Conservation (phyloP, 2,888 invertebrate genomes). For the Plebejus anna region DNA sequence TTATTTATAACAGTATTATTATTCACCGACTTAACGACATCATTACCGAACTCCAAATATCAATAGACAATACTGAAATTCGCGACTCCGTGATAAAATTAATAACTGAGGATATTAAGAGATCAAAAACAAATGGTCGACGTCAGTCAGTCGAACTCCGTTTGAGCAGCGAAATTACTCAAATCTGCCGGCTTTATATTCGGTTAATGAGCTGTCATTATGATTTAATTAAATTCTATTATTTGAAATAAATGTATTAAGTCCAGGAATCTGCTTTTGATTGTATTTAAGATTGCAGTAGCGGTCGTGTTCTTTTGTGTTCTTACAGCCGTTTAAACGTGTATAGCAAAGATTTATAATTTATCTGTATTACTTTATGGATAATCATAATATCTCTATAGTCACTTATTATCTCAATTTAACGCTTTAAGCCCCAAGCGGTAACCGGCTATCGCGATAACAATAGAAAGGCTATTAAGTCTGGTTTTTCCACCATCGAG, state of each 20-base stretch:
- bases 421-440: no score
- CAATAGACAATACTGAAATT: conserved; percentile 10
- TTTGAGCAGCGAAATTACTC: conserved; percentile 14
- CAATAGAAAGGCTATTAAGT: no score
- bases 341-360: no score
- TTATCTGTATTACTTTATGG: no score
- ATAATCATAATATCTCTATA: no score
- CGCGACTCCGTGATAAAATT: conserved; percentile 15
- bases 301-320: no score
- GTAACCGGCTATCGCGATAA: no score
- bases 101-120: conserved; percentile 22
- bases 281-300: background rate
- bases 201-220: conserved; percentile 23
- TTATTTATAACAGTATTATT: background rate
- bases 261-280: background rate
- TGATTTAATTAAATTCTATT: conserved; percentile 21
- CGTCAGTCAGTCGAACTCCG: background rate
- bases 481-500: no score
- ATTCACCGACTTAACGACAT: background rate
- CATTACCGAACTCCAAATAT: background rate
- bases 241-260: conserved; percentile 18
- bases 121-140: conserved; percentile 26
- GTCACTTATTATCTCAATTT: no score
- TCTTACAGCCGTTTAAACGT: no score
- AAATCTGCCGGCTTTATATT: conserved; percentile 21